Evolutionary conservation across 2,888 invertebrate genomes (phyloP), one percentile per base, ranked within the genome.

Genomic region (Crossocerus cetratus): DNA sequence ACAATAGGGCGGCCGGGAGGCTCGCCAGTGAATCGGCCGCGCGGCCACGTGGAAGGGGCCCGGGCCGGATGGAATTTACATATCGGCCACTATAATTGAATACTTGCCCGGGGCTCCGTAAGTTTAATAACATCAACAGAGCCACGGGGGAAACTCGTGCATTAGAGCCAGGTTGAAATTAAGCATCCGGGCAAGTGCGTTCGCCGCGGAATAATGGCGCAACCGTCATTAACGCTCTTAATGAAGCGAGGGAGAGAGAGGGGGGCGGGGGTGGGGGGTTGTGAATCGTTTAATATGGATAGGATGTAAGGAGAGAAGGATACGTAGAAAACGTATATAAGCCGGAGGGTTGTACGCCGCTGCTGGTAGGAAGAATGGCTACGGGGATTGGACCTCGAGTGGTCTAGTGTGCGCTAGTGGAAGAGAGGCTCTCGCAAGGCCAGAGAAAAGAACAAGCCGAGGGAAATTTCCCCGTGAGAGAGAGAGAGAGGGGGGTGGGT

Each of bases 181-280:
- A 68, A 80, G 32, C 22, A 23, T 45, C 60, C 57, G 22, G 58
- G 57, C 68, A 65, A 60, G 56, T 64, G 53, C 22, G 49, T 45
- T 65, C 60, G 68, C 57, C 60, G 59, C n/a, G 66, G 60, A 68
- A 70, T 59, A 60, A 65, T 42, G 69, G 65, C 65, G 82, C 82
- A 84, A 84, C 83, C 82, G 77, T 86, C 84, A 82, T 84, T 86
- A 86, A 83, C 81, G 81, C 81, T 72, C 81, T 82, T 87, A 86
- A 87, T 85, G 86, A 87, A 87, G n/a, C n/a, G n/a, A 13, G 43
- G 13, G 43, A 16, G 49, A 16, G 49, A 4, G 49, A 13, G 3
- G 14, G 49, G 3, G 81, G 77, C 86, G 84, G 85, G 83, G 80
- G 81, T 81, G 86, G 85, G 81, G 81, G 85, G 80, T 76, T 82